Base-by-base conservation (phyloP, 2,888 invertebrate genomes). In the Gisinianus flammeolus region DNA sequence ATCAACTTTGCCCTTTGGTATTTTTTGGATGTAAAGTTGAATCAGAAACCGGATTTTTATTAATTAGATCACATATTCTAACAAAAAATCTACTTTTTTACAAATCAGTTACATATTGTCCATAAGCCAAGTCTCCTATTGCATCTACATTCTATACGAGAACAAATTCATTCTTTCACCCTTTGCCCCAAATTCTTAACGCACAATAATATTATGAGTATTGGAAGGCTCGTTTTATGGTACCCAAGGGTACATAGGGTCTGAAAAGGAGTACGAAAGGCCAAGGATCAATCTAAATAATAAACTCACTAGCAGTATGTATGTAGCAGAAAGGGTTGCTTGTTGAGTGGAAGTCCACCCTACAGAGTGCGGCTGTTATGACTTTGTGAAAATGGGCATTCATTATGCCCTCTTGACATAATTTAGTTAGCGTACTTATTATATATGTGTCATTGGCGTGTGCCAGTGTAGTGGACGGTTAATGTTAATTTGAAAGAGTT, bases 211-310 rank as follows among this genome's bases (percentile, higher is more conserved):
- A 28, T 69, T 44, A 44, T 69, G 44, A 12, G 44, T 12, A 12
- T 69, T n/a, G n/a, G 58, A 72, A 31, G 72, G 72, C 26, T 58
- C 22, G 24, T 31, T 72, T 72, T 72, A 72, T 72, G 28, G 31
- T 26, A 30, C 72, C 56, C 28, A 30, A 72, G 72, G 56, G 71
- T 26, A 58, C 8, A n/a, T 16, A 62, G 26, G 26, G 54, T 54
- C 54, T 52, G 22, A 72, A 58, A 72, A 72, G 26, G 56, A 72
- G 72, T 58, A 31, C 72, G 72, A 72, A 72, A 72, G 72, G 56
- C 72, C 72, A 72, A 72, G 72, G 72, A 12, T 58, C n/a, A 6
- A 26, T 62, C 62, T 26, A 28, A 12, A 62, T 62, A 16, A 16
- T 44, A 44, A 1, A 62, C 8, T 58, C n/a, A n/a, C 22, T 22